These are phyloP conservation scores for Agonopterix subpropinquella DNA, from an alignment of 2,888 invertebrate species.

Conservation along the genomic window DNA sequence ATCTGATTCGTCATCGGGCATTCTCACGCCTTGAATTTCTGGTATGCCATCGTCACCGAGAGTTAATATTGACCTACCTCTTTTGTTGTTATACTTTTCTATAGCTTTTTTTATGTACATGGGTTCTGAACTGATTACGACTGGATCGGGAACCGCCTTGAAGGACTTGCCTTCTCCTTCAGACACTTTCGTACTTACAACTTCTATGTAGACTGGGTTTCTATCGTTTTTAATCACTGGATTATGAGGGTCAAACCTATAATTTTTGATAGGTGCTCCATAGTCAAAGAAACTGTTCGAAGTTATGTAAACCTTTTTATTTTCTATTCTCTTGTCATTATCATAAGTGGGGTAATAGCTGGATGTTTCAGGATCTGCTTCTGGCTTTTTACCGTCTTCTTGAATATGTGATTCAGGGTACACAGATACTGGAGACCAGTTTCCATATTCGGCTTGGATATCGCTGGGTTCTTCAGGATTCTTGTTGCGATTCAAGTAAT, in stretches of 20 bases:
- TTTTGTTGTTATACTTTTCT: slow-evolving; percentile 70
- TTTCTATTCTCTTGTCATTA: slow-evolving; percentile 57
- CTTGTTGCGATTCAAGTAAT: slow-evolving; percentile 61
- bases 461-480: slow-evolving; percentile 57
- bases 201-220: slow-evolving; percentile 73
- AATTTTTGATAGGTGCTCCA: slow-evolving; percentile 58
- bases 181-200: slow-evolving; percentile 66
- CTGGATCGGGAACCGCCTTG: slow-evolving; percentile 78
- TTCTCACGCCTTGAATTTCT: slow-evolving; percentile 86
- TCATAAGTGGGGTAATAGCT: slow-evolving; percentile 67
- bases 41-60: slow-evolving; percentile 84
- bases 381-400: slow-evolving; percentile 56
- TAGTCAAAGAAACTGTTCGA: slow-evolving; percentile 62
- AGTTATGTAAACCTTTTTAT: slow-evolving; percentile 67
- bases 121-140: slow-evolving; percentile 80
- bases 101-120: slow-evolving; percentile 73
- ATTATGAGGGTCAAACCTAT: slow-evolving; percentile 65
- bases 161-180: slow-evolving; percentile 62
- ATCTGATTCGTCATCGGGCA: slow-evolving; percentile 90
- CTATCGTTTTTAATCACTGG: slow-evolving; percentile 72
- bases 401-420: slow-evolving; percentile 67
- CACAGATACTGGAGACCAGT: slow-evolving; percentile 71
- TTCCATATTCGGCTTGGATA: slow-evolving; percentile 68
- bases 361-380: slow-evolving; percentile 54
- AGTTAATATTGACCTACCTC: slow-evolving; percentile 78